phyloP scores from a whole-genome alignment of 2,113 vertebrate genomes.

The Eurystomus gularis region DNA sequence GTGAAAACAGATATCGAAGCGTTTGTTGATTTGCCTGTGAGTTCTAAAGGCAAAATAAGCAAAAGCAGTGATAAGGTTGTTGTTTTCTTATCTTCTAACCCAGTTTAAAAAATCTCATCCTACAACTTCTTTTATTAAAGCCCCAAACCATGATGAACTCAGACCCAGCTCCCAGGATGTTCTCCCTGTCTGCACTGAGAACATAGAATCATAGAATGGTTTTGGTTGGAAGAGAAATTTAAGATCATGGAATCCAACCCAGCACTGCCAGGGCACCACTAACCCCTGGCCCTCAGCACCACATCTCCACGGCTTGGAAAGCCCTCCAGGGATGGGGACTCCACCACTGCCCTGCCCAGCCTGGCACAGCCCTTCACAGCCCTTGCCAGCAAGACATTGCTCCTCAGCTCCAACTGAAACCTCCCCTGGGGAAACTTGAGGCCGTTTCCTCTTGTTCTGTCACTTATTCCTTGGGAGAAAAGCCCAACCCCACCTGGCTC shows the following conservation, averaged over 20 bases:
- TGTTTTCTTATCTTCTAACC: not conserved
- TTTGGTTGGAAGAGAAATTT: not conserved
- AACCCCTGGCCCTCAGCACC: not conserved
- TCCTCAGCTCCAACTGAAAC: not conserved
- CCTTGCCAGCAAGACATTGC: not conserved
- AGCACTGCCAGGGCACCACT: not conserved
- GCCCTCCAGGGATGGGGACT: not conserved
- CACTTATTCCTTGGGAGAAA: not conserved
- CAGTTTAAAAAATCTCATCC: not conserved
- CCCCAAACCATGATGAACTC: rapidly evolving
- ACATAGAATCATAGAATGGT: not conserved
- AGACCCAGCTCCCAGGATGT: not conserved
- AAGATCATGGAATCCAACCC: not conserved
- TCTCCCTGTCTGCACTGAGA: not conserved
- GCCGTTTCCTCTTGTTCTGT: not conserved
- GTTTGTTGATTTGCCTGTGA: not conserved
- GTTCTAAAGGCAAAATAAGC: not conserved
- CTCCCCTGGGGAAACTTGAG: not conserved
- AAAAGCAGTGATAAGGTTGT: not conserved
- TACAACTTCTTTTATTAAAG: not conserved
- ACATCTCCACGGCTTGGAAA: not conserved
- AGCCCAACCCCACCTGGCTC: not conserved
- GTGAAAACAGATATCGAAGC: not conserved
- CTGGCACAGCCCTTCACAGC: too few relatives aligned
- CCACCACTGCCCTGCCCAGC: too few relatives aligned